Evolutionary conservation across 2,888 invertebrate species (phyloP).

Genomic region (Dasypogon diadema): DNA sequence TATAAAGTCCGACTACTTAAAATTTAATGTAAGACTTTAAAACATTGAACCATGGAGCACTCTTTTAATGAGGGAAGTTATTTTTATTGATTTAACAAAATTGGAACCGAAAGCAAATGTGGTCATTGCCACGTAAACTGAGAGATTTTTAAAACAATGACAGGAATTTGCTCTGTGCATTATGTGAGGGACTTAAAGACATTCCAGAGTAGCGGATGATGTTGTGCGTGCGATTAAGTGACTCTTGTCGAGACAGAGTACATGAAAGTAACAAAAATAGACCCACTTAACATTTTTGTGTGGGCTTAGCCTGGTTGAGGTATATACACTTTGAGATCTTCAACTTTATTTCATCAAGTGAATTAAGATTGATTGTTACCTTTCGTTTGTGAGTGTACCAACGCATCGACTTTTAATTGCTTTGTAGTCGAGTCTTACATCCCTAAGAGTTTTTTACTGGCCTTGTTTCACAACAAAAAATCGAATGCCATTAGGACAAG

Average conservation of each 20-base stretch:
- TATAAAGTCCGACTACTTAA: too few relatives aligned
- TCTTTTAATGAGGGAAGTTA: too few relatives aligned
- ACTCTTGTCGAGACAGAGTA: slow-evolving; percentile 24
- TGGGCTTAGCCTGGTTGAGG: slow-evolving; percentile 14
- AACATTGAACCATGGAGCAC: too few relatives aligned
- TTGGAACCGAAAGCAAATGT: background rate
- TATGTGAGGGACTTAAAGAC: slow-evolving; percentile 19
- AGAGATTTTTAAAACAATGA: slow-evolving; percentile 34
- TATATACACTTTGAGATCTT: background rate
- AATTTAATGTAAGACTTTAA: too few relatives aligned
- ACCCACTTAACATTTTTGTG: slow-evolving; percentile 44
- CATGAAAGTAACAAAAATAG: slow-evolving; percentile 36
- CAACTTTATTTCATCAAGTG: slow-evolving; percentile 39
- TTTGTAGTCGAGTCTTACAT: background rate
- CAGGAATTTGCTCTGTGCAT: slow-evolving; percentile 41
- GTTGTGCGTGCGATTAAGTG: slow-evolving; percentile 27
- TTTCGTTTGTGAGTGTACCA: background rate
- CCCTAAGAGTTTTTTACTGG: slow-evolving; percentile 1
- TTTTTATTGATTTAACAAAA: background rate
- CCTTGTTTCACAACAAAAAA: slow-evolving; percentile 25
- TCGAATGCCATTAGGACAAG: slow-evolving; percentile 30
- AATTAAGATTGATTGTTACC: slow-evolving; percentile 43
- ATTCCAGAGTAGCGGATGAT: slow-evolving; percentile 11
- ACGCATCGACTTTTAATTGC: background rate
- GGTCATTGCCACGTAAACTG: background rate